Conservation (phyloP, 1,140 invertebrate species). For the Choristoneura fumiferana region DNA sequence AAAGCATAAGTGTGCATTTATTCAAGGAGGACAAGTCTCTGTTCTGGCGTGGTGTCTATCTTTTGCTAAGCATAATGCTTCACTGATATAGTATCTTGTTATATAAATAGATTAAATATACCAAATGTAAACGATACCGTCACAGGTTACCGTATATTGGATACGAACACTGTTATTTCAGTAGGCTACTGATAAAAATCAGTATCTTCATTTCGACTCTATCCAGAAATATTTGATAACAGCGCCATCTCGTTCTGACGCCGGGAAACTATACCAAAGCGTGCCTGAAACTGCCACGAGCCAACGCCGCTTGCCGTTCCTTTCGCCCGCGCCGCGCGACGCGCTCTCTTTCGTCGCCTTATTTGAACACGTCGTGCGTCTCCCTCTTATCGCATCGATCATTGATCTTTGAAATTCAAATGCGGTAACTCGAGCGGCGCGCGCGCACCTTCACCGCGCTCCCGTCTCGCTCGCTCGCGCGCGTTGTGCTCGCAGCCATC, state of each 20-base stretch:
- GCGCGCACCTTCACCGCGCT: slow-evolving; percentile 49
- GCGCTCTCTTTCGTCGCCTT: slow-evolving; percentile 31
- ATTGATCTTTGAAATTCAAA: slow-evolving; percentile 77
- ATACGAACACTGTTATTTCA: too few species aligned
- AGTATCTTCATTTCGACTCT: slow-evolving; percentile 24
- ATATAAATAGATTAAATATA: too few species aligned
- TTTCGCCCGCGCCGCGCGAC: slow-evolving; percentile 23
- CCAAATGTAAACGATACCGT: too few species aligned
- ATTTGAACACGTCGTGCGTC: slow-evolving; percentile 52
- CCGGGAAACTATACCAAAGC: slow-evolving; percentile 30
- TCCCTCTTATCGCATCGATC: slow-evolving; percentile 73
- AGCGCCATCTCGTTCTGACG: slow-evolving; percentile 56
- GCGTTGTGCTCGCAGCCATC: slow-evolving; percentile 58
- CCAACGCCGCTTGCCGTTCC: slow-evolving; percentile 49
- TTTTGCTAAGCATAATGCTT: too few species aligned
- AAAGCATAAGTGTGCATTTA: too few species aligned
- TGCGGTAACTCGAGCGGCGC: slow-evolving; percentile 67
- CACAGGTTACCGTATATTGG: too few species aligned
- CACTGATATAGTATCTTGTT: too few species aligned
- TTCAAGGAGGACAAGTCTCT: too few species aligned
- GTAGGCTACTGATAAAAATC: neutral
- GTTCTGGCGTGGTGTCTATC: too few species aligned
- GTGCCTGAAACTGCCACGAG: slow-evolving; percentile 60
- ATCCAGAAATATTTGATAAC: slow-evolving; percentile 26
- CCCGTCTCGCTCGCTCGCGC: slow-evolving; percentile 55